phyloP scores from a whole-genome alignment of 2,797 vertebrate species.

The Helostoma temminkii region DNA sequence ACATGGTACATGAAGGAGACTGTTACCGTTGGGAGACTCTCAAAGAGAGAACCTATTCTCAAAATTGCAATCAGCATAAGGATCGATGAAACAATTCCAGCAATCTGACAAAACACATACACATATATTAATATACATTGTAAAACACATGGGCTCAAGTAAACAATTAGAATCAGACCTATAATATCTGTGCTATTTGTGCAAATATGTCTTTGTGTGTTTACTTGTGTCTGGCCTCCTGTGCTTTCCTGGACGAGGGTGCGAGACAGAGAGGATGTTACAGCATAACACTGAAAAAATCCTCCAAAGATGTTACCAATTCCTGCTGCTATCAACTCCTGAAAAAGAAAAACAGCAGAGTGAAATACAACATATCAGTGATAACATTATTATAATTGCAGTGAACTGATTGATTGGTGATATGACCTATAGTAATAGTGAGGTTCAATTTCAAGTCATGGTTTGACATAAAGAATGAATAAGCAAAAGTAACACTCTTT shows the following conservation, averaged over 20 bases:
- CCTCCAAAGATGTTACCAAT: constrained; percentile 89
- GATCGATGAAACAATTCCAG: constrained; percentile 85
- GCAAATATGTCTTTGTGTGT: constrained; percentile 2
- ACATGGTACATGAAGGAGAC: not conserved
- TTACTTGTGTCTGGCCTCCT: constrained; percentile 94
- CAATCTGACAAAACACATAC: constrained; percentile 70
- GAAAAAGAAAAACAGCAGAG: constrained; percentile 23
- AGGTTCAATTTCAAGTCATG: no score
- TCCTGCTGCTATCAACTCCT: constrained; percentile 94
- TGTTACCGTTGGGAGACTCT: constrained; percentile 91
- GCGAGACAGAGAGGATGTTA: constrained; percentile 94
- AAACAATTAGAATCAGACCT: not conserved
- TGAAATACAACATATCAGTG: not conserved
- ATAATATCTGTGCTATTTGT: constrained; percentile 1
- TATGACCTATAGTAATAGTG: no score
- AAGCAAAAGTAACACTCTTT: no score
- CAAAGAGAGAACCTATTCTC: constrained; percentile 92
- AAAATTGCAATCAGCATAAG: constrained; percentile 91
- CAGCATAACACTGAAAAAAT: constrained; percentile 92
- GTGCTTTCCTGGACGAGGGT: constrained; percentile 93
- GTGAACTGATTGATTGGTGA: no score
- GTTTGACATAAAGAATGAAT: no score
- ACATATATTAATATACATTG: constrained; percentile 9
- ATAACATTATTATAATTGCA: not conserved
- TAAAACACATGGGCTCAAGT: not conserved